Percentiles rank a stretch among this genome's conserved stretches.
phyloP scores from a whole-genome alignment of 2,113 vertebrate genomes.

The Pituophis catenifer region DNA sequence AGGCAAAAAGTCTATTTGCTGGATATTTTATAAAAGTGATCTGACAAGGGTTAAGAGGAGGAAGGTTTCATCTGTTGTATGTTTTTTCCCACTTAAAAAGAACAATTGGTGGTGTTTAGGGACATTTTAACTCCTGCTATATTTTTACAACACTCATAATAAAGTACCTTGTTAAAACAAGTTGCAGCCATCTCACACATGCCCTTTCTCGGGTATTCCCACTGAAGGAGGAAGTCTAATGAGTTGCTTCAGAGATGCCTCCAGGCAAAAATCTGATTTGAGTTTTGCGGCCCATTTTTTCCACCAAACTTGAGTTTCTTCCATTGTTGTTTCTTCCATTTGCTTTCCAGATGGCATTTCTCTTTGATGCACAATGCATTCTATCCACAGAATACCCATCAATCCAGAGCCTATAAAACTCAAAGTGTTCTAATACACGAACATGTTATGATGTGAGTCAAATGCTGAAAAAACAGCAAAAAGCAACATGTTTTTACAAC shows the following conservation, averaged over 20 bases:
- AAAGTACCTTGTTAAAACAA: neutral
- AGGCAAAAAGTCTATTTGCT: neutral
- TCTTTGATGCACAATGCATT: neutral
- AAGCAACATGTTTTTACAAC: neutral
- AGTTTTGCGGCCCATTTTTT: neutral
- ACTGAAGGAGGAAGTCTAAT: neutral
- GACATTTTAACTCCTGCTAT: neutral
- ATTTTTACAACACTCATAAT: neutral
- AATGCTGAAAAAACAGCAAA: neutral
- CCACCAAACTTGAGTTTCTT: neutral
- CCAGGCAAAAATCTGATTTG: neutral
- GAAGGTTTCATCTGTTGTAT: neutral
- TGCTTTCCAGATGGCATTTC: neutral
- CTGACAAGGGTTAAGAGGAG: neutral
- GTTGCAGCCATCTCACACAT: neutral
- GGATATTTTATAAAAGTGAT: neutral
- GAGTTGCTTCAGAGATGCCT: neutral
- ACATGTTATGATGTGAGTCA: neutral
- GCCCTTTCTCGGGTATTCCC: neutral
- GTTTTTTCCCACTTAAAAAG: neutral
- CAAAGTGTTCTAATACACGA: constrained; percentile 6
- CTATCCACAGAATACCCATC: neutral
- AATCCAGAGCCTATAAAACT: constrained; percentile 3
- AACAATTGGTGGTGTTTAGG: neutral
- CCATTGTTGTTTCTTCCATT: neutral